Evolutionary conservation across 2,113 vertebrate species (phyloP).

Genomic region (Pantherophis guttatus): DNA sequence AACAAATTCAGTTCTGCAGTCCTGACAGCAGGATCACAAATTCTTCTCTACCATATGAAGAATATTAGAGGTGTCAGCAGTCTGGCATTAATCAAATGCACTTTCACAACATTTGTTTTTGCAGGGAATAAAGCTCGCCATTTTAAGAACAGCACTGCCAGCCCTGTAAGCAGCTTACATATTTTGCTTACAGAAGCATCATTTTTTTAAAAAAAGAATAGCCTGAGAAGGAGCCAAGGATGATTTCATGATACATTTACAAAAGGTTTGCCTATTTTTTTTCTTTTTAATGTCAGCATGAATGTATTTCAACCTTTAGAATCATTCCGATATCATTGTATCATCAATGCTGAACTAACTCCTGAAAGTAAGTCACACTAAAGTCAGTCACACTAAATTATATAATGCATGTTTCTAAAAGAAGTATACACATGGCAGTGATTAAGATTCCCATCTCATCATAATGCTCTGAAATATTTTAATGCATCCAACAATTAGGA

Average conservation of each 20-base stretch:
- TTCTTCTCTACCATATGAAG: constrained; percentile 2
- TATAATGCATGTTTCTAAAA: constrained; percentile 19
- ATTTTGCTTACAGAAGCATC: constrained; percentile 65
- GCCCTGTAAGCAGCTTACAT: constrained; percentile 57
- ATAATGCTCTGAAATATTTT: neutral
- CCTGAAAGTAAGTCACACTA: constrained; percentile 47
- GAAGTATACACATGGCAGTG: constrained; percentile 25
- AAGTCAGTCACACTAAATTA: constrained; percentile 52
- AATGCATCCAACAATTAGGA: neutral
- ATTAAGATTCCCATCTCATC: neutral
- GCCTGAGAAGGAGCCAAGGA: constrained; percentile 46
- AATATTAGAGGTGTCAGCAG: neutral
- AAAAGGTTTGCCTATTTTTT: constrained; percentile 52
- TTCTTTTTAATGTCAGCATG: constrained; percentile 49
- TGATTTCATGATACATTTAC: constrained; percentile 60
- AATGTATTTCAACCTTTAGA: constrained; percentile 50
- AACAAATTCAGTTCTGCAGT: neutral
- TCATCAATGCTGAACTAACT: constrained; percentile 47
- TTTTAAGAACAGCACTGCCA: constrained; percentile 67
- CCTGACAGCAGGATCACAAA: constrained; percentile 2
- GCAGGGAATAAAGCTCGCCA: constrained; percentile 36
- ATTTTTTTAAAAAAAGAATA: neutral
- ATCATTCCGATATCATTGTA: constrained; percentile 50
- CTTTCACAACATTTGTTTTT: constrained; percentile 53
- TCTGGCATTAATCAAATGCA: constrained; percentile 69